Conservation (phyloP, 2,797 vertebrate species). For the Gymnothorax javanicus region DNA sequence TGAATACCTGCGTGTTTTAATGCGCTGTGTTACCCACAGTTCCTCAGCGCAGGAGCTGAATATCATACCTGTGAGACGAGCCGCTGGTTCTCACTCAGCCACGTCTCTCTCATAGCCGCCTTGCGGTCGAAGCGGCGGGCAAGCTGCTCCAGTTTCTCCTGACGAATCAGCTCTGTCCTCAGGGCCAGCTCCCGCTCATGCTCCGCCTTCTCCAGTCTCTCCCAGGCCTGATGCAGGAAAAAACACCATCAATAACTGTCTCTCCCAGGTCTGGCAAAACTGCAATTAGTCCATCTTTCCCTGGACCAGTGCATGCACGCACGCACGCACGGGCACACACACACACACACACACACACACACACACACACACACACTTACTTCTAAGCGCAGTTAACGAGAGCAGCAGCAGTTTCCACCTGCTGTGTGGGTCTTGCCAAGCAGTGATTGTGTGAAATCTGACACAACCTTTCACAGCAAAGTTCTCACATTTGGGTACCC, state of each 20-base stretch:
- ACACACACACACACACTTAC: neutral
- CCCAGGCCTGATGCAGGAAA: slow-evolving; percentile 74
- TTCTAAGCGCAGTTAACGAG: no score
- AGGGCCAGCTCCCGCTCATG: slow-evolving; percentile 86
- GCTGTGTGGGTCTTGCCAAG: no score
- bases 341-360: no score
- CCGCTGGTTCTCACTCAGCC: slow-evolving; percentile 86
- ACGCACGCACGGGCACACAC: neutral
- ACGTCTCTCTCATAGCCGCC: slow-evolving; percentile 87
- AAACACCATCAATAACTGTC: neutral
- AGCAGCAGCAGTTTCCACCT: no score
- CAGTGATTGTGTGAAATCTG: no score
- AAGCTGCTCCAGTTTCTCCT: slow-evolving; percentile 89
- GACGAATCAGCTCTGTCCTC: slow-evolving; percentile 83
- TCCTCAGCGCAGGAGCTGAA: neutral
- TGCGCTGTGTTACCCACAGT: no score
- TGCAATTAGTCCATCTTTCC: neutral
- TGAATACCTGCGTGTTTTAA: neutral
- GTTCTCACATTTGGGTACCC: no score
- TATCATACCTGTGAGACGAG: slow-evolving; percentile 81
- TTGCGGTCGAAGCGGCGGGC: slow-evolving; percentile 86
- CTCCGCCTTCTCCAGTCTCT: slow-evolving; percentile 88
- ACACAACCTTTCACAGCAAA: no score
- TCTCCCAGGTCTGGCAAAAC: neutral
- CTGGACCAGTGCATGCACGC: no score